Base-by-base conservation (phyloP, 2,888 invertebrate genomes). In the Laothoe populi region DNA sequence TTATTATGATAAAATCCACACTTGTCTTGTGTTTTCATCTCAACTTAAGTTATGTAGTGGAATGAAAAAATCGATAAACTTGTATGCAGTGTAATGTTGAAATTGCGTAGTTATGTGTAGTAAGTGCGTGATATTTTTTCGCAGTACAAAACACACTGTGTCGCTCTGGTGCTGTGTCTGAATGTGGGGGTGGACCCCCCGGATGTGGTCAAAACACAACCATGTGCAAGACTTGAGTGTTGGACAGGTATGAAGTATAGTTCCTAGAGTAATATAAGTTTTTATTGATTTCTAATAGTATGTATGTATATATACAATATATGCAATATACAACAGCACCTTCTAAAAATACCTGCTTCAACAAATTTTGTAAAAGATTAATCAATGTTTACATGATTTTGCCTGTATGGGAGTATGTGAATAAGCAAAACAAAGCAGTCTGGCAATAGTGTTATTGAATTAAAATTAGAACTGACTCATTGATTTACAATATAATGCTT, bases 121-220 rank as follows among this genome's bases (percentile, higher is more conserved):
- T 26, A 46, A 60, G 26, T 16, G 26, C 24, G 26, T 60, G 57
- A 60, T 58, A 57, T 66, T 57, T 67, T 57, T 68, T 93, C 89
- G 26, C 88, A 98, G 96, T 99, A 99, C 97, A 99, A 99, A 93
- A 99, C 99, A 0, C 99, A 99, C 64, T 99, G 99, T 87, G 99
- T 99, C 63, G 99, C 99, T 0, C 92, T 99, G 66, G 99, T 99
- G 31, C 92, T 99, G 49, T 99, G 99, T 87, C 94, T 99, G 45
- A 99, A 99, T 90, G 97, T 99, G 62, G 99, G 99, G n/a, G 99
- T 99, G 21, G 99, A 99, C 88, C 99, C 99, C 1, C 99, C 99
- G 0, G 99, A 99, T 86, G 96, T 99, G 62, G 96, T 99, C 40
- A 99, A 99, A 90, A 98, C 98, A 3, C 97, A 98, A 79, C 99